These are phyloP conservation scores for Parasteatoda tepidariorum DNA, from an alignment of 1,140 invertebrate species.

Conservation along the genomic window DNA sequence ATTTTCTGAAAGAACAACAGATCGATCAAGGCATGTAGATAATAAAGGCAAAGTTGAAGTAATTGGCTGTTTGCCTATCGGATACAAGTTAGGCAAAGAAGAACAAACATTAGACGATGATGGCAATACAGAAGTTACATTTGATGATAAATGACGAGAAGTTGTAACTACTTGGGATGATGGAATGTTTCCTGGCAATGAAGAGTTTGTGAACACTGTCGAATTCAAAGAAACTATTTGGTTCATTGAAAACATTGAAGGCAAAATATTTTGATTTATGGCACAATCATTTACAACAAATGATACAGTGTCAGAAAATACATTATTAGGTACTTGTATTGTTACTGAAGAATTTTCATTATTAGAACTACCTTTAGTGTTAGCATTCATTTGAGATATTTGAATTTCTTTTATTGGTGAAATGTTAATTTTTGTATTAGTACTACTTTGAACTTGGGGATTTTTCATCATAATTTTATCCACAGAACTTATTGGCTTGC, in stretches of 20 bases:
- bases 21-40: too few species aligned
- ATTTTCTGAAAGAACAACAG: neutral
- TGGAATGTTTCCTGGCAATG: neutral
- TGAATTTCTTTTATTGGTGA: neutral
- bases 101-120: neutral
- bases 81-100: neutral
- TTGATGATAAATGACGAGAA: neutral
- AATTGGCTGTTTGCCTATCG: too few species aligned
- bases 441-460: neutral
- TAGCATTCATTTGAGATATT: neutral
- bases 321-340: constrained; percentile 1
- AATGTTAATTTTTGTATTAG: neutral
- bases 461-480: too few species aligned
- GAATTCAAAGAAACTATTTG: constrained; percentile 36
- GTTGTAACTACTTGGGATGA: neutral
- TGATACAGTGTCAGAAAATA: constrained; percentile 36
- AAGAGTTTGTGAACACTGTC: neutral
- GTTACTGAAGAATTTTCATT: neutral
- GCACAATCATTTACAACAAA: constrained; percentile 14
- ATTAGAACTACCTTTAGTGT: neutral
- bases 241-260: constrained; percentile 31
- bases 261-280: constrained; percentile 41
- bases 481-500: too few species aligned
- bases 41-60: too few species aligned
- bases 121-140: neutral